Percentiles rank a stretch among this genome's conserved stretches.
Conservation (phyloP, 2,797 vertebrate species). For the Ara ararauna region DNA sequence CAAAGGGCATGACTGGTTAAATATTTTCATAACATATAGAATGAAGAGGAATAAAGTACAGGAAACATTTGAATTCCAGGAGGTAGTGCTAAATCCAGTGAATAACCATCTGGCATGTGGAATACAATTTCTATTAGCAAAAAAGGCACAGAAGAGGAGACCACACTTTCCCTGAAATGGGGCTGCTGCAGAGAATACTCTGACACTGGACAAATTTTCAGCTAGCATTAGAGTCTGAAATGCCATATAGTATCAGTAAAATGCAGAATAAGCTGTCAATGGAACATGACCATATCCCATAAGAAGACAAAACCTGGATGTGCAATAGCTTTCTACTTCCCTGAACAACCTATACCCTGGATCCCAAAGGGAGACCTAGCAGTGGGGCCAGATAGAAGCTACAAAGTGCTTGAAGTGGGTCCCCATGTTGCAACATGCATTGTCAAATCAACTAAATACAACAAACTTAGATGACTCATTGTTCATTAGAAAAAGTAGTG, state of each 20-base stretch:
- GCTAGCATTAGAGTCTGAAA: background rate
- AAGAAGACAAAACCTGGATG: background rate
- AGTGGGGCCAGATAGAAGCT: background rate
- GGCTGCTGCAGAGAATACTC: background rate
- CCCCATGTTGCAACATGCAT: background rate
- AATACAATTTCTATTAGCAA: background rate
- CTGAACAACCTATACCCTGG: background rate
- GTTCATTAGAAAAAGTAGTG: background rate
- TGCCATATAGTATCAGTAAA: background rate
- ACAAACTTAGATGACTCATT: background rate
- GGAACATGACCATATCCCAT: accelerated
- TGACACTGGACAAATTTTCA: background rate
- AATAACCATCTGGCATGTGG: background rate
- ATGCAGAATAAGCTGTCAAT: background rate
- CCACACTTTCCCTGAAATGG: background rate
- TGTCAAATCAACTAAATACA: background rate
- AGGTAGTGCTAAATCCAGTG: background rate
- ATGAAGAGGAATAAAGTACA: background rate
- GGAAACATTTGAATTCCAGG: background rate
- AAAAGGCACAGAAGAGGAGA: background rate
- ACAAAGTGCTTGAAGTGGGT: accelerated
- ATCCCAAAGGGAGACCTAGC: background rate
- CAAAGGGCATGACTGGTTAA: background rate
- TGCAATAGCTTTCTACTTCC: background rate
- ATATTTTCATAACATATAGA: background rate